Conservation (phyloP, 2,113 vertebrate species). For the Rhinogobius similis region DNA sequence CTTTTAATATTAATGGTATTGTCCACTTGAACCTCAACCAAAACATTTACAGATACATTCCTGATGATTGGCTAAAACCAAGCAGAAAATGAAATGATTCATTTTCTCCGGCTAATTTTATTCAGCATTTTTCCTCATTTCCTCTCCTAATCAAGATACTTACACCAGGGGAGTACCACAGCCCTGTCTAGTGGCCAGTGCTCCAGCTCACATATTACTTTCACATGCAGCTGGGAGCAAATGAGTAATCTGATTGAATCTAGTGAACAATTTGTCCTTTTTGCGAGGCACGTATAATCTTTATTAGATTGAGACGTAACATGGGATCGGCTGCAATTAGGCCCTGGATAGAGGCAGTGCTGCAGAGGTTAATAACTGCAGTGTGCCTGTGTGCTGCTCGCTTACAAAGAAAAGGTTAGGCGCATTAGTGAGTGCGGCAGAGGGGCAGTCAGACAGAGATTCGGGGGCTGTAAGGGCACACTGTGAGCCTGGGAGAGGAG, state of each 20-base stretch:
- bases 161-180: not conserved
- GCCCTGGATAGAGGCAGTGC: conserved; percentile 48
- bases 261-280: conserved; percentile 66
- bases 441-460: conserved; percentile 35
- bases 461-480: conserved; percentile 14
- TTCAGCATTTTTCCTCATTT: not conserved
- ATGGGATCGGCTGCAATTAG: conserved; percentile 67
- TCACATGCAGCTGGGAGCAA: conserved; percentile 57
- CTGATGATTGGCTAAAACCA: too few relatives aligned
- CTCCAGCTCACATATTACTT: conserved; percentile 54
- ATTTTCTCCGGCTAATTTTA: not conserved
- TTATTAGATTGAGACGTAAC: conserved; percentile 71
- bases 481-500: conserved; percentile 4
- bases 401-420: conserved; percentile 67
- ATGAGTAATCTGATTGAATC: conserved; percentile 51
- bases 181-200: not conserved
- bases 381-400: conserved; percentile 49
- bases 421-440: conserved; percentile 61
- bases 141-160: not conserved
- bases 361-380: conserved; percentile 69
- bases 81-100: not conserved
- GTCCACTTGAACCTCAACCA: too few relatives aligned
- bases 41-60: too few relatives aligned
- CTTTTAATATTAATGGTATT: too few relatives aligned
- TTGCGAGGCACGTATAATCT: conserved; percentile 61